These are phyloP conservation scores for Latrodectus elegans DNA, from an alignment of 2,888 invertebrate species.

Conservation along the genomic window DNA sequence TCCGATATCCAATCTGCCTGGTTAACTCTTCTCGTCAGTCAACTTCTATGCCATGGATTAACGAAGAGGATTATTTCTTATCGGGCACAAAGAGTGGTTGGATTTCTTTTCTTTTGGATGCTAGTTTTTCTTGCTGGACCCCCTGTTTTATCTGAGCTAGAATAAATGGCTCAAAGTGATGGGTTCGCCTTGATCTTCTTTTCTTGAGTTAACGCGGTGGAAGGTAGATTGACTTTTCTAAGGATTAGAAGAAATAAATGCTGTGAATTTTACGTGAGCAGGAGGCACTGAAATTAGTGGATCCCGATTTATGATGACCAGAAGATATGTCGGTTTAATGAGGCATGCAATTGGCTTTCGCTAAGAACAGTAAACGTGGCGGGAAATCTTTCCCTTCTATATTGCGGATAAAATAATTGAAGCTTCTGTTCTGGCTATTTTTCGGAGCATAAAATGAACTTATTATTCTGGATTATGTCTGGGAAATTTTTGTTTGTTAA, in stretches of 20 bases:
- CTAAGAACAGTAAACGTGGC: background rate
- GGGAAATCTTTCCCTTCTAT: too few relatives aligned
- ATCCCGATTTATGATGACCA: conserved; percentile 65
- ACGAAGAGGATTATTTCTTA: conserved; percentile 69
- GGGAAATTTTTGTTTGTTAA: too few relatives aligned
- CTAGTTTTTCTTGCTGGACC: conserved; percentile 57
- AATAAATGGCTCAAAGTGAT: conserved; percentile 60
- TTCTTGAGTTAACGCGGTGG: conserved; percentile 52
- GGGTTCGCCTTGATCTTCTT: conserved; percentile 43
- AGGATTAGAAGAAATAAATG: conserved; percentile 65
- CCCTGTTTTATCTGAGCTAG: conserved; percentile 59
- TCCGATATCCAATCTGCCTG: conserved; percentile 62
- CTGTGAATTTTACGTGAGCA: conserved; percentile 54
- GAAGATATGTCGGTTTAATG: conserved; percentile 58
- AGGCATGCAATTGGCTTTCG: conserved; percentile 20
- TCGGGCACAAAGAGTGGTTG: conserved; percentile 56
- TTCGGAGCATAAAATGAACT: too few relatives aligned
- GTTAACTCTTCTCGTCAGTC: conserved; percentile 68
- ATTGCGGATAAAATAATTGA: too few relatives aligned
- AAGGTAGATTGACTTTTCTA: conserved; percentile 52
- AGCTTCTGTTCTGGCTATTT: too few relatives aligned
- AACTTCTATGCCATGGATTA: conserved; percentile 64
- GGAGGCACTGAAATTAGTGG: conserved; percentile 33
- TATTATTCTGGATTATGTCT: too few relatives aligned
- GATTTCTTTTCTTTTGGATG: conserved; percentile 53